Base-by-base conservation (phyloP, 2,797 vertebrate genomes). In the Erethizon dorsatum region DNA sequence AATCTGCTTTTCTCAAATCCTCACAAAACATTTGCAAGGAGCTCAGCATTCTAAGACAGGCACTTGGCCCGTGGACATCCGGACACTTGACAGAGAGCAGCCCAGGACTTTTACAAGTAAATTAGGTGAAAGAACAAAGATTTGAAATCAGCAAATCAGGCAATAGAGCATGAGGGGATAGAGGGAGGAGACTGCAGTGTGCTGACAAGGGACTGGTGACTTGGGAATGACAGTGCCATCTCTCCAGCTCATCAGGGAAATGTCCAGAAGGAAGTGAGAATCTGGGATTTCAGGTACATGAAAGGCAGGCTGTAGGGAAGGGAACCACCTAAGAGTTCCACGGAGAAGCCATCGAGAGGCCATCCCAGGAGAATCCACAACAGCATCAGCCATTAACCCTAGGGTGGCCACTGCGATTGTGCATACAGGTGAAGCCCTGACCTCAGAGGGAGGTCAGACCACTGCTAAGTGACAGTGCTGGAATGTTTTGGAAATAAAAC, bases 101-200 rank as follows among this genome's bases (percentile, higher is more conserved):
- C 24, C 65, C 0, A 7, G 33, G 31, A 3, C 17, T 63, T 41
- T 56, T 13, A 50, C n/a, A 41, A 65, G 61, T 12, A 45, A 77
- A 52, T 20, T 1, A 0, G 59, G 8, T 5, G n/a, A 41, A 61
- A 15, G 13, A 71, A 3, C 0, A 61, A 17, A 75, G 59, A 33
- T 71, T 6, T 31, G 47, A 50, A 71, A 26, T 12, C 13, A 33
- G 37, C 12, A 80, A 10, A 8, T 12, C 0, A 2, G 41, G 18
- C 15, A 1, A 17, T 17, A 1, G 33, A 3, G 3, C 4, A 20
- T 22, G 6, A 2, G 52, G 37, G 18, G n/a, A 1, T 22, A 22
- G 69, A 22, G 0, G 37, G 41, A 28, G 56, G 0, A 0, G n/a
- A 11, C 5, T 28, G 14, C 41, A 1, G 0, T 4, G 1, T 8